Conservation (phyloP, 2,113 vertebrate genomes). For the Donacobius atricapilla region DNA sequence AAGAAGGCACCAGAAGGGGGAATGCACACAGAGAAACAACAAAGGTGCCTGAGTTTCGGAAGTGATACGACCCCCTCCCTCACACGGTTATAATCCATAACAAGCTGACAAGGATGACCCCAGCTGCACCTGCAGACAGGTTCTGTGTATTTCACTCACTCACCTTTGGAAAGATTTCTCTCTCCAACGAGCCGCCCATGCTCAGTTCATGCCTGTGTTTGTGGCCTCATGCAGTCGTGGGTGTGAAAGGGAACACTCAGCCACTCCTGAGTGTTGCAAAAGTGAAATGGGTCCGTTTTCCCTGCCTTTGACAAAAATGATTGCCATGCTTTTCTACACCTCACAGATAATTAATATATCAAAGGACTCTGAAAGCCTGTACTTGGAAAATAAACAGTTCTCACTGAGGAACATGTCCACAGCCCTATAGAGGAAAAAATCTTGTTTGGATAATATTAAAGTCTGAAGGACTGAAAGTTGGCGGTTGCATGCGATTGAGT, state of each 20-base stretch:
- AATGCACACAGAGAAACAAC: background rate
- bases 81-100: accelerated
- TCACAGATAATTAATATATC: background rate
- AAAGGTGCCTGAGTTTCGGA: background rate
- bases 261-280: background rate
- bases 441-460: background rate
- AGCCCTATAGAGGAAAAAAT: background rate
- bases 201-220: background rate
- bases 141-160: background rate
- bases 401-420: background rate
- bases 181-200: background rate
- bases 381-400: background rate
- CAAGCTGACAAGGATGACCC: background rate
- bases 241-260: slow-evolving; percentile 30
- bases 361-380: background rate
- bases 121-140: background rate
- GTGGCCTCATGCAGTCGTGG: background rate
- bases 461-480: background rate
- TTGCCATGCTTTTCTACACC: background rate
- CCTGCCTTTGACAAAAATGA: background rate
- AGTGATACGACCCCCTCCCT: background rate
- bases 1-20: background rate
- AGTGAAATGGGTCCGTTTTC: background rate
- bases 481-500: background rate
- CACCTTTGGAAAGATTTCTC: background rate